Conservation (phyloP, 2,797 vertebrate genomes). For the Prunella strophiata region DNA sequence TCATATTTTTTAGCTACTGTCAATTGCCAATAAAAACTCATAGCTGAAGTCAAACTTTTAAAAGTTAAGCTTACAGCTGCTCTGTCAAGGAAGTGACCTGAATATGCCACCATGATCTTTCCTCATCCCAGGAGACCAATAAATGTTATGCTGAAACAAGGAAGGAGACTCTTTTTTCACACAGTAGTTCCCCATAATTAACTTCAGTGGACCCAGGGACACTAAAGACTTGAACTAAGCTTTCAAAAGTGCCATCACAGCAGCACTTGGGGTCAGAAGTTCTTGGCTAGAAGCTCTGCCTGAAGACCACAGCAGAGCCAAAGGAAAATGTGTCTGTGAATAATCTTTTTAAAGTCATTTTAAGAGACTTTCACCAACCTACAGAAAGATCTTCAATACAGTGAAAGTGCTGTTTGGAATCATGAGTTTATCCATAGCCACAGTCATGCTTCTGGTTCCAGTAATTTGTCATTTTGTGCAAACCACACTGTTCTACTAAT, state of each 20-base stretch:
- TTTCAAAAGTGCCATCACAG: conserved; percentile 22
- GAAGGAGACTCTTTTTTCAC: not conserved
- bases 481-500: not conserved
- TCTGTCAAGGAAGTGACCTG: not conserved
- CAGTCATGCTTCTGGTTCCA: not conserved
- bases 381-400: not conserved
- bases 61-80: conserved; percentile 44
- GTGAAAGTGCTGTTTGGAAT: not conserved
- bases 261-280: not conserved
- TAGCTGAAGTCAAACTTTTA: conserved; percentile 32
- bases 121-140: not conserved
- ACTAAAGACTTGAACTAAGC: conserved; percentile 9
- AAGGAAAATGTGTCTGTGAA: not conserved
- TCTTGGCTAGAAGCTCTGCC: not conserved
- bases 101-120: conserved; percentile 46
- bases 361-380: not conserved
- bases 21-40: conserved; percentile 43
- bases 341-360: not conserved
- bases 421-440: not conserved
- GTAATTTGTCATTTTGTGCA: not conserved
- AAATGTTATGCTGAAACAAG: not conserved
- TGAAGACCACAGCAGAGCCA: not conserved
- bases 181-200: conserved; percentile 34
- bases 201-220: not conserved
- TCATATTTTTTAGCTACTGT: conserved; percentile 41